Evolutionary conservation across 2,113 vertebrate genomes (phyloP), one percentile per base, ranked within the genome.

Genomic region (Haliaeetus leucogaster): DNA sequence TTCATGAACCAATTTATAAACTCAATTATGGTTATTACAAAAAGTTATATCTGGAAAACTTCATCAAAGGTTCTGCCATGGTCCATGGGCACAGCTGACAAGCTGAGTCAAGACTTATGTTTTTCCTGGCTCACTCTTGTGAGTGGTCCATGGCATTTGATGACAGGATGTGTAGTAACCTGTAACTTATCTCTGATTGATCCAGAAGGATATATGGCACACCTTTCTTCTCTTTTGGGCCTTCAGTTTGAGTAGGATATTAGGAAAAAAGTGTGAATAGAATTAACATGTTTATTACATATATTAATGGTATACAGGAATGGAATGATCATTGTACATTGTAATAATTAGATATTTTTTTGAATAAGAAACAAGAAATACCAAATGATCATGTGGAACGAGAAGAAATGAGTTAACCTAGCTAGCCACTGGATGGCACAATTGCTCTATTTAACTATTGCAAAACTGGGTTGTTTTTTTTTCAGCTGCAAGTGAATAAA

Each of bases 381-480:
- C 6, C 23, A 62, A 59, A 89, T 59, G n/a, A 78, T 66, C 14
- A 8, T 11, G 32, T 26, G 15, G 29, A 81, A 82, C 16, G 11
- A 42, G 47, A 68, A 86, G n/a, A 87, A 20, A 45, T 25, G 40
- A 96, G 48, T 90, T 97, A 90, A 67, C 59, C 16, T 45, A 52
- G 78, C 13, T 77, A 96, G 59, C 96, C 96, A 97, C 96, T 96
- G 82, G 97, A 95, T 97, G 97, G 97, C 96, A 96, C 63, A 97
- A 91, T 97, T 97, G 97, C 79, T 94, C 94, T 90, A 90, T 94
- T 97, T 95, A 93, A 95, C 89, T 83, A 36, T 94, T 94, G 79
- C 79, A 78, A 90, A 96, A 82, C 82, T 83, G 52, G 5, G 27
- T 72, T 65, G 30, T 25, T 58, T 80, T 82, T 32, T 9, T 42